Evolutionary conservation across 2,113 vertebrate genomes (phyloP).

Genomic region (Choloepus hoffmanni): DNA sequence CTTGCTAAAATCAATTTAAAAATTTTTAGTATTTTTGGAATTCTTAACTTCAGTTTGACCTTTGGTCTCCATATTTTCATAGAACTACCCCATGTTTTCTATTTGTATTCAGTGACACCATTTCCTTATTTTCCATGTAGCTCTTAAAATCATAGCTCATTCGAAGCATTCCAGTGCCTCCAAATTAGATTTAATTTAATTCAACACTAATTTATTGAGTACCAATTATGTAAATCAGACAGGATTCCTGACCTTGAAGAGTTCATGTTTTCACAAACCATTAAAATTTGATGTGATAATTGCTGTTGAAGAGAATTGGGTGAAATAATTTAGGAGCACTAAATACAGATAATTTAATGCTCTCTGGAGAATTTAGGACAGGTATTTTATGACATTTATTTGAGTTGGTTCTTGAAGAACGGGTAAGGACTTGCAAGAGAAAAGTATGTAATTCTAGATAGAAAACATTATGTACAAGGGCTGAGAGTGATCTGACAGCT

Average conservation of each 20-base stretch:
- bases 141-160: neutral
- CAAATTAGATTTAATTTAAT: neutral
- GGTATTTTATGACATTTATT: neutral
- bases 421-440: neutral
- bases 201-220: neutral
- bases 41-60: neutral
- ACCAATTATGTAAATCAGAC: neutral
- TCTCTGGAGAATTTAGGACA: neutral
- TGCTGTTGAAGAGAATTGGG: neutral
- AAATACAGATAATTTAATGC: neutral
- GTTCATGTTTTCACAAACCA: neutral
- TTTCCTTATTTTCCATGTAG: neutral
- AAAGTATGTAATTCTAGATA: neutral
- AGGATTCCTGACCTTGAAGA: neutral
- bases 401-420: neutral
- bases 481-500: neutral
- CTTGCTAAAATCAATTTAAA: neutral
- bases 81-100: neutral
- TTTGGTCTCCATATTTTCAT: neutral
- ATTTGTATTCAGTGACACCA: neutral
- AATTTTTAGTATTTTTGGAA: neutral
- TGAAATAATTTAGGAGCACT: neutral
- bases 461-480: neutral
- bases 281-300: neutral
- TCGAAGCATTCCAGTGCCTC: neutral